A percentile compares a stretch with the other conserved stretches of the same genome.
phyloP scores from a whole-genome alignment of 2,797 vertebrate genomes.

The Phylloscopus collybita region DNA sequence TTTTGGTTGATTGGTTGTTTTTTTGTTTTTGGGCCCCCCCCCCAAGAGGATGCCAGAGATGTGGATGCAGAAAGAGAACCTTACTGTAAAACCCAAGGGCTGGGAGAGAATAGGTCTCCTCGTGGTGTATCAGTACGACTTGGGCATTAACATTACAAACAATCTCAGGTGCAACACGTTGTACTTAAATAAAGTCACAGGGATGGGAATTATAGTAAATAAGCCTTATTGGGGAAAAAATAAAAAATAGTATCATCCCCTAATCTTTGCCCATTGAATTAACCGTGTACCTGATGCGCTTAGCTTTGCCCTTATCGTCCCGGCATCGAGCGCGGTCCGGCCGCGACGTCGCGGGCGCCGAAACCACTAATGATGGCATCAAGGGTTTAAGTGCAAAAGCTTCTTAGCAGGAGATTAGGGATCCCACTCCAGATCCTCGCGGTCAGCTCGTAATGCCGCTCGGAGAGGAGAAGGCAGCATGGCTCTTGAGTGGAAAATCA shows the following conservation, averaged over 20 bases:
- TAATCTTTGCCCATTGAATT: not conserved
- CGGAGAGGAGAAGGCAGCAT: fast-evolving
- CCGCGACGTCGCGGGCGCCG: fast-evolving
- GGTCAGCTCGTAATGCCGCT: not conserved
- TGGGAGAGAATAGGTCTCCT: not conserved
- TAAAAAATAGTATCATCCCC: not conserved
- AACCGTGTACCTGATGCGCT: not conserved
- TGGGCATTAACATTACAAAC: not conserved
- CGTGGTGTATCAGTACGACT: fast-evolving
- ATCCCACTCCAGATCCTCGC: not conserved
- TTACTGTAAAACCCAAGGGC: not conserved
- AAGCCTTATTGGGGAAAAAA: not conserved
- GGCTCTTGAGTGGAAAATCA: not conserved
- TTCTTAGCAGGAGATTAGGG: constrained; percentile 3
- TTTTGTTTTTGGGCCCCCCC: too few species aligned
- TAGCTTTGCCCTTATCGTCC: not conserved
- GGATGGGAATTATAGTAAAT: not conserved
- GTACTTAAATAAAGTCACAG: not conserved
- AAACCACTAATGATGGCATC: constrained; percentile 36
- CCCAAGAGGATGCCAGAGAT: not conserved
- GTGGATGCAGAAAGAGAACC: not conserved
- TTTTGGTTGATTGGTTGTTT: too few species aligned
- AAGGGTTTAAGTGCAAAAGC: constrained; percentile 32
- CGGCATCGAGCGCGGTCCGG: fast-evolving
- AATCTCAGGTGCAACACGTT: not conserved